Evolutionary conservation across 1,140 invertebrate genomes (phyloP).

Genomic region (Centruroides vittatus): DNA sequence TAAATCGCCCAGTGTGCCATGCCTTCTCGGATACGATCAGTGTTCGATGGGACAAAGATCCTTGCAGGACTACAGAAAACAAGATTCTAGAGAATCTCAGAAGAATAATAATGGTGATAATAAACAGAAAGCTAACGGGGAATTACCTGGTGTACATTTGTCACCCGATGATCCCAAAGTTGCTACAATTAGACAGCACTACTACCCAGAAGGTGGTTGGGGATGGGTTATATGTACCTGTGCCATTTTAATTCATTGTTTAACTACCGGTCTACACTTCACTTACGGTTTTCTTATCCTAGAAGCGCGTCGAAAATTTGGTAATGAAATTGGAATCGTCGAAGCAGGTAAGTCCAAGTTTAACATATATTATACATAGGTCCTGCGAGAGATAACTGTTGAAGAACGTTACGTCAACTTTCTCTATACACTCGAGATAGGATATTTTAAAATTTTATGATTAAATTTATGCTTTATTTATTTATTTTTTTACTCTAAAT

Average conservation of each 20-base stretch:
- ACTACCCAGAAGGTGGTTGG: conserved; percentile 49
- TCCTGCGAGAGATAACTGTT: too few species aligned
- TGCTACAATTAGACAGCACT: conserved; percentile 37
- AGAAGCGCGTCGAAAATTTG: neutral
- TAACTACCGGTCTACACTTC: conserved; percentile 55
- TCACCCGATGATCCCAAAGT: conserved; percentile 16
- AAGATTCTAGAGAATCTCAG: neutral
- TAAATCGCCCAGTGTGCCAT: conserved; percentile 10
- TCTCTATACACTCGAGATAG: too few species aligned
- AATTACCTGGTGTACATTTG: conserved; percentile 15
- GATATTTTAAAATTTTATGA: too few species aligned
- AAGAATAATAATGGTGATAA: neutral
- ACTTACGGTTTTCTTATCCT: conserved; percentile 12
- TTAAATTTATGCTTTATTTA: too few species aligned
- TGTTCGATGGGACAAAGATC: neutral
- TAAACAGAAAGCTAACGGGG: conserved; percentile 10
- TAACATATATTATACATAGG: too few species aligned
- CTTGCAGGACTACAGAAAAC: neutral
- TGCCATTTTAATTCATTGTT: conserved; percentile 65
- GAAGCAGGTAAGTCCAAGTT: neutral
- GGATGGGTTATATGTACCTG: conserved; percentile 78
- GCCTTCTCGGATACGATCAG: conserved; percentile 3
- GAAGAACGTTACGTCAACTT: too few species aligned
- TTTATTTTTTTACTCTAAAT: too few species aligned
- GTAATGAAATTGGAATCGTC: neutral